These are phyloP conservation scores for Eciton burchellii DNA, from an alignment of 1,140 invertebrate genomes.

Conservation along the genomic window DNA sequence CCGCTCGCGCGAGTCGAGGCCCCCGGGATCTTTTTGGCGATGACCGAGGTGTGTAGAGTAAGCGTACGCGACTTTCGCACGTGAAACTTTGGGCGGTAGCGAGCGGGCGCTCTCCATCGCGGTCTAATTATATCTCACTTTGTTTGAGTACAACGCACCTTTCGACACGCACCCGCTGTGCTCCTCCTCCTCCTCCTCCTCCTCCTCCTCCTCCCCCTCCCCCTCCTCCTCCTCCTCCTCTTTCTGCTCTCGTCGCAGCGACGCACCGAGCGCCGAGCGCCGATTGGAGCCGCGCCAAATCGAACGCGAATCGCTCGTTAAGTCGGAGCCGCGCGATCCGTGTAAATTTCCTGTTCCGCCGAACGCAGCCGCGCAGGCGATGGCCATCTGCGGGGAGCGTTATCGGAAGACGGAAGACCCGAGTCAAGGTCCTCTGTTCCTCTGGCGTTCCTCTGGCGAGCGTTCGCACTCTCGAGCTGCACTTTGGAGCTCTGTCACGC, in stretches of 20 bases:
- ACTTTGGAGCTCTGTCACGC: too few relatives aligned
- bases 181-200: conserved; percentile 64
- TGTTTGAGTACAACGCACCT: conserved; percentile 86
- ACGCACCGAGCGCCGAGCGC: conserved; percentile 31
- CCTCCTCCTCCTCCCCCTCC: conserved; percentile 55
- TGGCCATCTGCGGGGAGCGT: too few relatives aligned
- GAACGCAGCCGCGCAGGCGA: too few relatives aligned
- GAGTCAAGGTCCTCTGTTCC: conserved; percentile 50
- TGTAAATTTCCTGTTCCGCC: conserved; percentile 63
- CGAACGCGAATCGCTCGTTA: conserved; percentile 76
- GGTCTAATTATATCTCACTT: conserved; percentile 84
- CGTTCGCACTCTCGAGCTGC: conserved; percentile 1
- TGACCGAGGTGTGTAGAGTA: conserved; percentile 67
- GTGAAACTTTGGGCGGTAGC: conserved; percentile 64
- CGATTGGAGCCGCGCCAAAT: conserved; percentile 80
- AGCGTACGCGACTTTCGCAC: conserved; percentile 73
- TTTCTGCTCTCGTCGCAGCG: conserved; percentile 17
- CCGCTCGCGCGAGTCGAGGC: conserved; percentile 29
- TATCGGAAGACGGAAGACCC: conserved; percentile 42
- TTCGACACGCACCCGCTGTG: conserved; percentile 78
- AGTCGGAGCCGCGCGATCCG: conserved; percentile 76
- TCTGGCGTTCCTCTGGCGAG: conserved; percentile 13
- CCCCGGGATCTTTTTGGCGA: conserved; percentile 70
- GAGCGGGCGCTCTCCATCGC: conserved; percentile 69
- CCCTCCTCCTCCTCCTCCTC: not conserved